These are phyloP conservation scores for Corydoras maculifer DNA, from an alignment of 2,113 vertebrate species.

Conservation along the genomic window DNA sequence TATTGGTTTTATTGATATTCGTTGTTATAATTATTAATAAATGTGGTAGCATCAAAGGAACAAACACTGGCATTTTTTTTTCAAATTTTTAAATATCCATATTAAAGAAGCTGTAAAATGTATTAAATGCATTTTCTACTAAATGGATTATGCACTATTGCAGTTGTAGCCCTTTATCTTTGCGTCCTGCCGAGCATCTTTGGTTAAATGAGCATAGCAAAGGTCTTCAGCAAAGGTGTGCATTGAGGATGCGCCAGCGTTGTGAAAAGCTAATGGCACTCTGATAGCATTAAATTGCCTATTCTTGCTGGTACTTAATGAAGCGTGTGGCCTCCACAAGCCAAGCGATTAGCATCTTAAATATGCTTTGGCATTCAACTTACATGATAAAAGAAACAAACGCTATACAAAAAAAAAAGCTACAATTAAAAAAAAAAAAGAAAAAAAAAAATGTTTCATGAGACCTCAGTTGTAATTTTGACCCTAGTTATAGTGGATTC, in stretches of 20 bases:
- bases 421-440: too few relatives aligned
- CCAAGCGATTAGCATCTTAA: slow-evolving; percentile 46
- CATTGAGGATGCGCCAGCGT: slow-evolving; percentile 38
- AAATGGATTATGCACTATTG: too few relatives aligned
- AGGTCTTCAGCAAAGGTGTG: slow-evolving; percentile 29
- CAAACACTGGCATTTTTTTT: too few relatives aligned
- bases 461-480: too few relatives aligned
- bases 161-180: background rate
- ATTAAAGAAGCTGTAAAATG: too few relatives aligned
- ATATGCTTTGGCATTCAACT: slow-evolving; percentile 31
- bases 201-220: slow-evolving; percentile 24
- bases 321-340: slow-evolving; percentile 37
- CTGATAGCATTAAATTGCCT: slow-evolving; percentile 45
- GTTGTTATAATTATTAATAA: too few relatives aligned
- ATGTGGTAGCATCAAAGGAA: too few relatives aligned
- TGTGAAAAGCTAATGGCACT: slow-evolving; percentile 25
- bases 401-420: background rate
- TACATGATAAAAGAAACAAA: background rate
- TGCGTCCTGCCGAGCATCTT: background rate
- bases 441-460: background rate
- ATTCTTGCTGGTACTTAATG: slow-evolving; percentile 38
- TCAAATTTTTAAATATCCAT: too few relatives aligned
- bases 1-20: too few relatives aligned
- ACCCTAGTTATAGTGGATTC: too few relatives aligned
- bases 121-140: too few relatives aligned